Evolutionary conservation across 1,140 invertebrate species (phyloP), one percentile per base, ranked within the genome.

Genomic region (Holcopasites calliopsidis): DNA sequence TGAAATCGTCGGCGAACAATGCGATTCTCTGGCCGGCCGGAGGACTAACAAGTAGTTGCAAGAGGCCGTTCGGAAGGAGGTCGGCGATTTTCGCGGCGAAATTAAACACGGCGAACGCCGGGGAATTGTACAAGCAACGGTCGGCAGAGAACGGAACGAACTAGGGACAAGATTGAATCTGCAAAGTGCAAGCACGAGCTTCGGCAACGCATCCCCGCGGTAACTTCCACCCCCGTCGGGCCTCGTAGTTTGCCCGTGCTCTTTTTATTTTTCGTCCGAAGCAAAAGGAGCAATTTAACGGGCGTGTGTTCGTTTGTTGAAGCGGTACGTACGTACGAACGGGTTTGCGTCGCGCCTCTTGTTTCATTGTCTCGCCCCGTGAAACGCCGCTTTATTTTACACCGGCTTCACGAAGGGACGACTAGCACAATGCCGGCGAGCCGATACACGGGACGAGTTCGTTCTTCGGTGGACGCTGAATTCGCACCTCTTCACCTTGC

Each of bases 351-450:
- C 47, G 44, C 23, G 6, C 60, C n/a, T 3, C 54, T 33, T 21
- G 68, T 62, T 44, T 18, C 62, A 62, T 69, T 71, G 57, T 71
- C 73, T 18, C 31, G 33, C 44, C 44, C 44, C 38, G 49, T 38
- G 47, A 33, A 50, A 26, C 62, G 42, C 10, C 18, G 42, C 74
- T 76, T 71, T 76, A 76, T 71, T 71, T 71, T 61, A 33, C 66
- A 50, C 3, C 47, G 31, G 54, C 50, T 75, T 69, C 42, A 69
- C 40, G 60, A 58, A 74, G 40, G 35, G 52, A 54, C 38, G 44
- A 10, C 38, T 54, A 13, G 7, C n/a, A 28, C 18, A 18, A 33
- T 1, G 1, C 11, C 23, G 28, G n/a, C 47, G 35, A 7, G 23
- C n/a, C 16, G 70, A 72, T 54, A 58, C 26, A 6, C 16, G 3